Evolutionary conservation across 2,113 vertebrate species (phyloP), one percentile per base, ranked within the genome.

Genomic region (Hypocryptadius cinnamomeus): DNA sequence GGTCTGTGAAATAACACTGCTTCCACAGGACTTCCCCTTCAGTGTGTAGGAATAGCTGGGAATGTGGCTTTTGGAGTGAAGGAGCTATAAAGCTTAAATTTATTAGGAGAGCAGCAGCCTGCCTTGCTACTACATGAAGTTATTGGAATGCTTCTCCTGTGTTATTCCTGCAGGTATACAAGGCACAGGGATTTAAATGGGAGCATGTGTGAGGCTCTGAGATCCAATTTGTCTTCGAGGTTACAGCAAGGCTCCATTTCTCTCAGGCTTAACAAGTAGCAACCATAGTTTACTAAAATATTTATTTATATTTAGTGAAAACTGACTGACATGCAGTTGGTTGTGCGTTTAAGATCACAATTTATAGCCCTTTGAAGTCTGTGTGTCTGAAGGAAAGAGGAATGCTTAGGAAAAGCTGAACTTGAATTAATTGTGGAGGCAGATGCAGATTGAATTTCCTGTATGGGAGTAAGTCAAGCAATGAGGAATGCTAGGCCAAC

Each of bases 361-460:
- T 95, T 96, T 93, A 50, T 70, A 59, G 77, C 65, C 76, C 73
- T 95, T 95, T 95, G 93, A 97, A 95, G 90, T 87, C 89, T 65
- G n/a, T 22, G 2, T 87, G 59, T 95, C 72, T 92, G 92, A 94
- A 91, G 61, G 94, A 65, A 69, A 83, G 85, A 82, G 61, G 85
- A 79, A 48, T 61, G n/a, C 78, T 94, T 63, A 59, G 74, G 83
- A 63, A 79, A 88, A 95, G 56, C 47, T 86, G 83, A 94, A 63
- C 92, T 74, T 68, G 79, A 90, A 80, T 94, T 91, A 89, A 91
- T 65, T 0, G 12, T 74, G 54, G 59, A 42, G 87, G 79, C 85
- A 94, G 82, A 59, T 72, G 74, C 30, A 35, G 87, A 60, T 28
- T 66, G 91, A 80, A 78, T 90, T 79, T 79, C 18, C 15, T 47